Evolutionary conservation across 2,797 vertebrate species (phyloP).

Genomic region (Acipenser oxyrinchus): DNA sequence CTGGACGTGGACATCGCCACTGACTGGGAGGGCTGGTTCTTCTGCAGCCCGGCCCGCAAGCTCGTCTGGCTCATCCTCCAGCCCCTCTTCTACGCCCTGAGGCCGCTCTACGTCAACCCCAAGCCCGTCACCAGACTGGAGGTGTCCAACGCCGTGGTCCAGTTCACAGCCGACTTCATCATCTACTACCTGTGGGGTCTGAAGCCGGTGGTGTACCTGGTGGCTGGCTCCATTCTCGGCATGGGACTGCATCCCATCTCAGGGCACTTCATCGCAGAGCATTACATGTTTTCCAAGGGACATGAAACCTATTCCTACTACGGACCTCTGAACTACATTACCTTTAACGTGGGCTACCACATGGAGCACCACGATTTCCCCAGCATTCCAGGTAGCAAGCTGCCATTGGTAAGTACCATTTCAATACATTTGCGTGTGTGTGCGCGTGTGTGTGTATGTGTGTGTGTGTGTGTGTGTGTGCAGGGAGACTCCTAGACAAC

Average conservation of each 20-base stretch:
- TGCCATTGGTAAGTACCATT: conserved; percentile 53
- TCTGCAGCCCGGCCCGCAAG: conserved; percentile 59
- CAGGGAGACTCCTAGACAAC: background rate
- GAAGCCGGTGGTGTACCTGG: conserved; percentile 57
- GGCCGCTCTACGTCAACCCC: conserved; percentile 60
- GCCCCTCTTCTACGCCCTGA: conserved; percentile 54
- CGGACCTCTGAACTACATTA: conserved; percentile 63
- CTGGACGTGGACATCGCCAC: conserved; percentile 66
- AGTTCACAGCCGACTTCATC: conserved; percentile 41
- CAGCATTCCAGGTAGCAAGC: conserved; percentile 58
- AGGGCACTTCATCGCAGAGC: conserved; percentile 68
- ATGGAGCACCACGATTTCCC: conserved; percentile 70
- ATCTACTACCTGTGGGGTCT: conserved; percentile 52
- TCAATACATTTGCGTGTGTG: too few species aligned
- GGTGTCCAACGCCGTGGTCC: conserved; percentile 48
- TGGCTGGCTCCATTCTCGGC: conserved; percentile 56
- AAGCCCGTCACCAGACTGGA: conserved; percentile 59
- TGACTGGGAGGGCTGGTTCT: conserved; percentile 62
- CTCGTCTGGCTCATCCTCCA: conserved; percentile 59
- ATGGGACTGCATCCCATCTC: conserved; percentile 67
- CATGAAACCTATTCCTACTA: conserved; percentile 72
- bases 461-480: background rate
- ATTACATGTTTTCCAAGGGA: conserved; percentile 66
- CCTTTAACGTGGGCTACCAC: conserved; percentile 70
- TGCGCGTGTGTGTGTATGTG: too few species aligned